Base-by-base conservation (phyloP, 2,888 invertebrate species). In the Xylota sylvarum region DNA sequence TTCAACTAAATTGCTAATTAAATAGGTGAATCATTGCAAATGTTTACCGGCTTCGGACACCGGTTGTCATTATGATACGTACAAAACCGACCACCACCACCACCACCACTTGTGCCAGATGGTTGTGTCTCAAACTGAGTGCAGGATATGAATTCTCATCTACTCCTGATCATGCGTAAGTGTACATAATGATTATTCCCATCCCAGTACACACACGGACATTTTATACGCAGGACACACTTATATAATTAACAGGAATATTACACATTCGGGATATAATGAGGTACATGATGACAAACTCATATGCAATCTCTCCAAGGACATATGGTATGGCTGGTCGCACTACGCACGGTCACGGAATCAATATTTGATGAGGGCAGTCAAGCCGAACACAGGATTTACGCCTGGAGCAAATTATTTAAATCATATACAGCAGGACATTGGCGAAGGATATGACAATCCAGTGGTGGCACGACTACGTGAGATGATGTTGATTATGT, bases 341-440 rank as follows among this genome's bases (percentile, higher is more conserved):
- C 23, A 32, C 40, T 55, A 23, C 19, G 48, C 72, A 67, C 46
- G 50, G 73, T 76, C 70, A 76, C 72, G 81, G 60, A 60, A 85
- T 85, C 81, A 85, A 85, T 81, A 85, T 85, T 85, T 85, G 85
- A 85, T 81, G 72, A 77, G 48, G 72, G 60, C 85, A 85, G 76
- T 76, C 70, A 72, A 55, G 70, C 72, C 48, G 76, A 85, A 79
- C 55, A 64, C 43, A 40, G 69, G 73, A 80, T 70, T 80, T 85
- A 69, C 76, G 80, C 85, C 76, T 77, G 70, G 58, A 81, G 76
- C 60, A 85, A 77, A 81, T 85, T 81, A 77, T 85, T 85, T 85
- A 72, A 85, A 81, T 85, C 85, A 76, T 77, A 76, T 77, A 60
- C 72, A 77, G 19, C 70, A 74, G 64, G 64, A 79, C 46, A 67